A percentile compares a stretch with the other conserved stretches of the same genome.
phyloP scores from a whole-genome alignment of 2,888 invertebrate genomes.

The Drosophila borealis region DNA sequence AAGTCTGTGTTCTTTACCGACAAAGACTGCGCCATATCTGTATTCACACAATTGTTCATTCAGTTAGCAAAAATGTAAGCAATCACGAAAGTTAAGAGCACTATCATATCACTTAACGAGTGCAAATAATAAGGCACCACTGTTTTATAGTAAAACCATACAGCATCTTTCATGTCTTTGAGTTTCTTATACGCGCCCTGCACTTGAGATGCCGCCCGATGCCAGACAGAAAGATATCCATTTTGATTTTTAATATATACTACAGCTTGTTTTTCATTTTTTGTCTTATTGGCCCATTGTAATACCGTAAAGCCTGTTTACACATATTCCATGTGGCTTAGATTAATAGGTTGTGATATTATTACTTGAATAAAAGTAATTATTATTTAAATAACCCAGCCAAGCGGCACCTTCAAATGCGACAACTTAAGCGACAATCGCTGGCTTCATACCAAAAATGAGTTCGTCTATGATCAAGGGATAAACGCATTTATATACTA shows the following conservation, averaged over 20 bases:
- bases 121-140: constrained; percentile 22
- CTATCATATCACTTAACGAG: not conserved
- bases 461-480: constrained; percentile 4
- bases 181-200: constrained; percentile 40
- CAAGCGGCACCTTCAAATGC: not conserved
- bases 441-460: not conserved
- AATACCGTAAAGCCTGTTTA: not conserved
- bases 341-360: not conserved
- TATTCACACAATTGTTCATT: not conserved
- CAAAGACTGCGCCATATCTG: too few relatives aligned
- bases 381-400: not conserved
- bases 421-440: constrained; percentile 1
- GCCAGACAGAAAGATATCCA: constrained; percentile 16
- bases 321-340: not conserved
- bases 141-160: constrained; percentile 18
- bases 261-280: constrained; percentile 1
- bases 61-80: not conserved
- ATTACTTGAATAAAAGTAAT: not conserved
- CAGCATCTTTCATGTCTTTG: constrained; percentile 19
- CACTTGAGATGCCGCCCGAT: constrained; percentile 28
- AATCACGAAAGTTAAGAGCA: not conserved
- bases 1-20: too few relatives aligned
- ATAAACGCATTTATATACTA: constrained; percentile 16
- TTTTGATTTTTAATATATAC: constrained; percentile 18
- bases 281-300: constrained; percentile 3